These are phyloP conservation scores for Amphimedon queenslandica DNA, from an alignment of 37 sponge, comb jelly and placozoan species.

Conservation along the genomic window DNA sequence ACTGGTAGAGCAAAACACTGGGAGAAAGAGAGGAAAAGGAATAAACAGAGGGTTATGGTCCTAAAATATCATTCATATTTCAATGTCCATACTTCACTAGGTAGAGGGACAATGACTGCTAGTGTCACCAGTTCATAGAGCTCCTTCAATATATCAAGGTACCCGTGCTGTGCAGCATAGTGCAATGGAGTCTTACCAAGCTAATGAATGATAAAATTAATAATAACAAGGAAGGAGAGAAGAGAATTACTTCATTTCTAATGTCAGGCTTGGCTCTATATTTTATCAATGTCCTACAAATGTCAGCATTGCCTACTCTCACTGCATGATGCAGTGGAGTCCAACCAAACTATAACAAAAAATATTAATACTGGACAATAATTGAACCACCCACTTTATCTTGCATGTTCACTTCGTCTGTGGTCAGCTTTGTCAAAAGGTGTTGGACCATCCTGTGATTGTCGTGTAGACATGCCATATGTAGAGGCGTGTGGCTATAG, in stretches of 20 bases:
- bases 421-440: constrained; percentile 20
- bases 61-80: neutral
- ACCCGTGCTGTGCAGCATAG: constrained; percentile 77
- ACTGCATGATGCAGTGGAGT: constrained; percentile 66
- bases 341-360: constrained; percentile 55
- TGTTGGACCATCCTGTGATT: constrained; percentile 26
- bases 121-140: constrained; percentile 49
- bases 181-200: constrained; percentile 57
- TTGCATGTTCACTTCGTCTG: constrained; percentile 17
- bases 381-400: constrained; percentile 59
- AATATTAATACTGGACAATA: neutral
- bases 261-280: constrained; percentile 13
- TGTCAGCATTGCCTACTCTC: constrained; percentile 50
- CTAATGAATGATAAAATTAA: constrained; percentile 7
- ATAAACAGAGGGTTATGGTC: no score
- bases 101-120: constrained; percentile 13
- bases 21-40: neutral
- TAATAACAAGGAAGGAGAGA: neutral
- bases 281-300: constrained; percentile 35
- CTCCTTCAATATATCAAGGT: constrained; percentile 34
- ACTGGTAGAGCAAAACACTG: neutral
- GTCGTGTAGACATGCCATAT: constrained; percentile 61
- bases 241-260: constrained; percentile 29
- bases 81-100: neutral
- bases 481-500: constrained; percentile 52